Conservation (phyloP, 2,888 invertebrate genomes). For the Phasia obesa region DNA sequence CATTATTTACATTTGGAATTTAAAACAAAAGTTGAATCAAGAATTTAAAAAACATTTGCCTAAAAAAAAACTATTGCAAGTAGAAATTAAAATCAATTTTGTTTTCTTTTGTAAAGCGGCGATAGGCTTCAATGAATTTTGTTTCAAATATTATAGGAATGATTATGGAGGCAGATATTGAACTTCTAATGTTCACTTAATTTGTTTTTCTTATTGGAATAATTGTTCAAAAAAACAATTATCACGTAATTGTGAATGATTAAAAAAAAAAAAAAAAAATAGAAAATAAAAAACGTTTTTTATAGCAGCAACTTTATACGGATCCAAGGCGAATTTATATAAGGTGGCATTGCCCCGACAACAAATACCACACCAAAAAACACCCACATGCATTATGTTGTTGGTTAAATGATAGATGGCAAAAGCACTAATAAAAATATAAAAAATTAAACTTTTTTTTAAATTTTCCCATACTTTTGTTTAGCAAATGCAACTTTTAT, state of each 20-base stretch:
- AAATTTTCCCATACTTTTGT: too few relatives aligned
- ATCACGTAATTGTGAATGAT: constrained; percentile 41
- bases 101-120: constrained; percentile 30
- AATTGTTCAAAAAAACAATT: background rate
- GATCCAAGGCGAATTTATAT: too few relatives aligned
- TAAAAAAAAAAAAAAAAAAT: too few relatives aligned
- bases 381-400: too few relatives aligned
- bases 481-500: too few relatives aligned
- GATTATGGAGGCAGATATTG: constrained; percentile 31
- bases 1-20: constrained; percentile 38
- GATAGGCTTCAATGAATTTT: constrained; percentile 63
- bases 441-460: too few relatives aligned
- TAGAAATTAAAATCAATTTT: background rate
- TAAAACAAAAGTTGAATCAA: background rate
- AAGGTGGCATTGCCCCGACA: too few relatives aligned
- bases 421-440: too few relatives aligned
- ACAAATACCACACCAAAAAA: too few relatives aligned
- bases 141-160: background rate
- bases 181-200: constrained; percentile 42
- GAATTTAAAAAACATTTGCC: background rate
- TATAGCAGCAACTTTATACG: too few relatives aligned
- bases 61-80: background rate
- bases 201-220: background rate
- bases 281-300: too few relatives aligned
- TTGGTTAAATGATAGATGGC: too few relatives aligned